Percentiles rank a stretch among this genome's conserved stretches.
Conservation (phyloP, 2,113 vertebrate genomes). For the Xerus inauris region DNA sequence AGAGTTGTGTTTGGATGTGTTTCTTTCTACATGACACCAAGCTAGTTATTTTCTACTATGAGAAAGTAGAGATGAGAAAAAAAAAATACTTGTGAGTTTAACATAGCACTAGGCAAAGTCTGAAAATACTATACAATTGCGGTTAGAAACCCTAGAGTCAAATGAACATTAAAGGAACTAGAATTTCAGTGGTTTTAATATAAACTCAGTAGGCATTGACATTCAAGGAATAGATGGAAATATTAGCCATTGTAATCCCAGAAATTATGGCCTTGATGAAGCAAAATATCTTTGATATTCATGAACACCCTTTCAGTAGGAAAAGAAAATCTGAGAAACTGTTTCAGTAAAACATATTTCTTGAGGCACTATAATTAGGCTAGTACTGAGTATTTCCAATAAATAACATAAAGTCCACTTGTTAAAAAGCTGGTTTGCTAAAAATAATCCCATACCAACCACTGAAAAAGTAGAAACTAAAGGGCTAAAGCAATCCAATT, state of each 20-base stretch:
- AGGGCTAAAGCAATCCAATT: not conserved
- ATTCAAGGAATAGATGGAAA: not conserved
- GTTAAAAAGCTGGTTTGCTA: not conserved
- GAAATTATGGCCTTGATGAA: not conserved
- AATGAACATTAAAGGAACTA: not conserved
- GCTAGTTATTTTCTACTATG: not conserved
- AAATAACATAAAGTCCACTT: not conserved
- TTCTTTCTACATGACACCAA: not conserved
- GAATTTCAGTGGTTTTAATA: not conserved
- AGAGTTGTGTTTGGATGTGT: not conserved
- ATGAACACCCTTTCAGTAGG: not conserved
- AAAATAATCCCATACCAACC: too few species aligned
- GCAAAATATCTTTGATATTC: not conserved
- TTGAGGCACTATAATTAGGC: not conserved
- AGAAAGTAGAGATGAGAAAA: too few species aligned
- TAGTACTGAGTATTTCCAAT: not conserved
- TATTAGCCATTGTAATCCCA: not conserved
- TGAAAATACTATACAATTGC: not conserved
- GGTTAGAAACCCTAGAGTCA: not conserved
- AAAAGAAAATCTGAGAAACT: not conserved
- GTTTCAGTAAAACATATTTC: not conserved
- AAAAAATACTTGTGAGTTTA: not conserved
- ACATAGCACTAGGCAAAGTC: not conserved
- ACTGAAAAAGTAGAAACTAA: not conserved
- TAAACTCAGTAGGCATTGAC: not conserved